These are phyloP conservation scores for Girardinichthys multiradiatus DNA, from an alignment of 2,113 vertebrate species.

Conservation along the genomic window DNA sequence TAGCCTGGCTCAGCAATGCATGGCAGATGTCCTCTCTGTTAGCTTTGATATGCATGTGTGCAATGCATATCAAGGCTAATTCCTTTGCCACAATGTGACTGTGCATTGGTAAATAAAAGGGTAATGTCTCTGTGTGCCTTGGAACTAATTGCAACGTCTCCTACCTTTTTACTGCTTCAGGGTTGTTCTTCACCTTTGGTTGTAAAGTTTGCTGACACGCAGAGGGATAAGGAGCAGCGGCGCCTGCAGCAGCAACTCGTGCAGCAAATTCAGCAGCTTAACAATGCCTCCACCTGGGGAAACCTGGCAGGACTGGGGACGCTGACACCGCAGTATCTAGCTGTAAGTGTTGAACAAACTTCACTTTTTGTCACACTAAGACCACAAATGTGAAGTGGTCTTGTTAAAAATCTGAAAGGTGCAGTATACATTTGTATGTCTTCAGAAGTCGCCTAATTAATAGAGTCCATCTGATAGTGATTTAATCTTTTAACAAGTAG, in stretches of 20 bases:
- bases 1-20: constrained; percentile 72
- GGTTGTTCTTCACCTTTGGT: constrained; percentile 97
- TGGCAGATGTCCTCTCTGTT: constrained; percentile 72
- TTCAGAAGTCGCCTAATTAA: no score
- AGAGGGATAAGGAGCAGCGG: constrained; percentile 97
- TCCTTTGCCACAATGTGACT: constrained; percentile 21
- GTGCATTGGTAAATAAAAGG: constrained; percentile 18
- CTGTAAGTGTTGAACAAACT: constrained; percentile 83
- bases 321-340: constrained; percentile 94
- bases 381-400: no score
- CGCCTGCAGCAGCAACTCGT: constrained; percentile 96
- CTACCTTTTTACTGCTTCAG: constrained; percentile 75
- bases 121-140: constrained; percentile 4
- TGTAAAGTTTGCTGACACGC: constrained; percentile 96
- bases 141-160: constrained; percentile 20
- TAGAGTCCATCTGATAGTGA: no score
- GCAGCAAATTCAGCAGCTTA: constrained; percentile 98
- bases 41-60: constrained; percentile 51
- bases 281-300: constrained; percentile 96
- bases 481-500: no score
- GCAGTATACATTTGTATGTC: no score
- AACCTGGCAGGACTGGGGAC: constrained; percentile 93
- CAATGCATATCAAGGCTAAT: constrained; percentile 25
- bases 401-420: no score
- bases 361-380: no score